Evolutionary conservation across 2,888 invertebrate species (phyloP).

Genomic region (Agonopterix subpropinquella): DNA sequence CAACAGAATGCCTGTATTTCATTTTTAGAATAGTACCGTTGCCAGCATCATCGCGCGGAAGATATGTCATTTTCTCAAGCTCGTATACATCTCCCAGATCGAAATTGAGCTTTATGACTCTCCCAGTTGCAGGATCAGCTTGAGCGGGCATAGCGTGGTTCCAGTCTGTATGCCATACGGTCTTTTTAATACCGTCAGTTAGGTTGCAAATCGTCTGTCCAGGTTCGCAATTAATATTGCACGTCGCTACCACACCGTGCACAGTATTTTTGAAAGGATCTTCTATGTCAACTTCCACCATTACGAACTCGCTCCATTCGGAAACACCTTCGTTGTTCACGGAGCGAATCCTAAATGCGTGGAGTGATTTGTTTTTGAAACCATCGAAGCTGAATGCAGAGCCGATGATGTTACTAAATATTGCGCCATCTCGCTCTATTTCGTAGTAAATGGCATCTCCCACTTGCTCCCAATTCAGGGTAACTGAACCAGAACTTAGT

Average conservation of each 20-base stretch:
- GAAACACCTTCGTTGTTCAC: conserved; percentile 37
- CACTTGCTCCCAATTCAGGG: conserved; percentile 37
- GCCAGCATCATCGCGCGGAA: conserved; percentile 13
- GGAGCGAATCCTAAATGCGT: conserved; percentile 48
- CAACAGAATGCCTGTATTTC: conserved; percentile 11
- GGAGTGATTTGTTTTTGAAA: conserved; percentile 33
- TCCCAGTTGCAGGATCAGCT: conserved; percentile 19
- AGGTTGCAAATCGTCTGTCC: conserved; percentile 20
- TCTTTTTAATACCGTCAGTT: conserved; percentile 12
- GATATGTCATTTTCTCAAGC: conserved; percentile 18
- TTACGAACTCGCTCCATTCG: conserved; percentile 46
- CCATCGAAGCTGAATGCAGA: conserved; percentile 35
- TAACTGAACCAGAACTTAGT: conserved; percentile 32
- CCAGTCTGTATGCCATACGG: conserved; percentile 29
- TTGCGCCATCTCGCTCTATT: conserved; percentile 47
- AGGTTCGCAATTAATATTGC: conserved; percentile 27
- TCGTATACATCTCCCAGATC: conserved; percentile 30
- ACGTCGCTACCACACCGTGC: conserved; percentile 20
- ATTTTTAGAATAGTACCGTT: conserved; percentile 15
- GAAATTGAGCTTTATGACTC: conserved; percentile 32
- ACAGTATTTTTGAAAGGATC: conserved; percentile 24
- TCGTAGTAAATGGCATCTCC: conserved; percentile 40
- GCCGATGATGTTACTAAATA: conserved; percentile 43
- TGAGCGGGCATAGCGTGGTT: conserved; percentile 7
- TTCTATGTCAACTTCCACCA: conserved; percentile 11